Percentiles rank a stretch among this genome's conserved stretches.
These are phyloP conservation scores for Imbricaverruca yamaguchii DNA, from an alignment of 2,888 invertebrate genomes.

Conservation along the genomic window DNA sequence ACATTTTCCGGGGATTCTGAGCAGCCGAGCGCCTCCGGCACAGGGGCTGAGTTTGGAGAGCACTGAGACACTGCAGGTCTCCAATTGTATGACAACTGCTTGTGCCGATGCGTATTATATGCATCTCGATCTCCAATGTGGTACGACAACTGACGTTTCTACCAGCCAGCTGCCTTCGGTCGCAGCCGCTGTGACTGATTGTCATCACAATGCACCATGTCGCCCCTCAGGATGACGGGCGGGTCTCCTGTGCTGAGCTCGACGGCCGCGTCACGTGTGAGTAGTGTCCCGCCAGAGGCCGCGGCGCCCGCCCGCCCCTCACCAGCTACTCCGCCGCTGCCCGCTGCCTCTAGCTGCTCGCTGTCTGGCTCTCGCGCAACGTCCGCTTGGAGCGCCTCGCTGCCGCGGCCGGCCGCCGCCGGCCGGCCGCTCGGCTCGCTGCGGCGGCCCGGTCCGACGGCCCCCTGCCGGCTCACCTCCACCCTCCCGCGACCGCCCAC, in stretches of 20 bases:
- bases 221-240: not conserved
- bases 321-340: not conserved
- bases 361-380: no score
- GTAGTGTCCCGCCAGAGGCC: not conserved
- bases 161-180: no score
- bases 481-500: not conserved
- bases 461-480: not conserved
- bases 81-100: no score
- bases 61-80: no score
- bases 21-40: no score
- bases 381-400: conserved; percentile 2
- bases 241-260: not conserved
- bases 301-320: not conserved
- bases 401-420: not conserved
- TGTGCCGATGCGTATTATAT: no score
- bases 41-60: no score
- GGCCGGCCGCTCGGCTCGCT: not conserved
- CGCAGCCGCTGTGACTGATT: no score
- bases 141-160: no score
- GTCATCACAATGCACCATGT: not conserved
- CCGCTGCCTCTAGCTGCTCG: not conserved
- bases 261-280: not conserved
- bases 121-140: no score
- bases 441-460: not conserved
- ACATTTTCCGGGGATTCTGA: no score